phyloP scores from a whole-genome alignment of 1,140 invertebrate species.

The Ectropis grisescens region DNA sequence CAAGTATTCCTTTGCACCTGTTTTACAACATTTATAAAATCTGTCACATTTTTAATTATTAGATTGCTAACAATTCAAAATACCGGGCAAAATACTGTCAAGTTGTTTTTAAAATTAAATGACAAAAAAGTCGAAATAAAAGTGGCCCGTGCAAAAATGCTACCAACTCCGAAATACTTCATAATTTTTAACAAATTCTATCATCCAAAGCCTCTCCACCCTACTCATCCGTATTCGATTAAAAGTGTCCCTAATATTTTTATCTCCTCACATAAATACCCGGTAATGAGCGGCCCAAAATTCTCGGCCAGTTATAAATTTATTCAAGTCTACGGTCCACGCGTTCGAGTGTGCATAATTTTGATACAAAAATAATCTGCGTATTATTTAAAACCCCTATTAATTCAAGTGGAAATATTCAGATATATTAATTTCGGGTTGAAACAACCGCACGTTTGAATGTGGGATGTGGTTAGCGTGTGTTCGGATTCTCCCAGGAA shows the following conservation, averaged over 20 bases:
- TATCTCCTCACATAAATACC: constrained; percentile 66
- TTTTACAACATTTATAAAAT: no score
- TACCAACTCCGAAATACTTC: no score
- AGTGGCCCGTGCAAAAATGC: no score
- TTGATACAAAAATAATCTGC: constrained; percentile 66
- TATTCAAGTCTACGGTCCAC: constrained; percentile 53
- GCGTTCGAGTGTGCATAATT: constrained; percentile 59
- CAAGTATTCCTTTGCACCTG: no score
- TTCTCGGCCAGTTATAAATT: constrained; percentile 51
- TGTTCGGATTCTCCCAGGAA: constrained; percentile 25
- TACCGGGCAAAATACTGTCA: no score
- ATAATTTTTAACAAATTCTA: no score
- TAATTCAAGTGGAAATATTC: constrained; percentile 31
- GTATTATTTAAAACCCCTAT: constrained; percentile 39
- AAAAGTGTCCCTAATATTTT: constrained; percentile 67
- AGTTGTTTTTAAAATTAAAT: no score
- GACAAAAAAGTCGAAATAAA: no score
- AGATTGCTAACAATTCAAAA: no score
- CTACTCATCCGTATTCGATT: constrained; percentile 62
- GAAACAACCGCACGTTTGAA: constrained; percentile 2
- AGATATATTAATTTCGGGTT: constrained; percentile 16
- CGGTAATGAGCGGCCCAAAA: constrained; percentile 57
- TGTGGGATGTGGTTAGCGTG: background rate
- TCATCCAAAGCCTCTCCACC: no score
- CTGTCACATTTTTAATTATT: no score